phyloP scores from a whole-genome alignment of 2,888 invertebrate genomes.

The Mactromeris polynyma region DNA sequence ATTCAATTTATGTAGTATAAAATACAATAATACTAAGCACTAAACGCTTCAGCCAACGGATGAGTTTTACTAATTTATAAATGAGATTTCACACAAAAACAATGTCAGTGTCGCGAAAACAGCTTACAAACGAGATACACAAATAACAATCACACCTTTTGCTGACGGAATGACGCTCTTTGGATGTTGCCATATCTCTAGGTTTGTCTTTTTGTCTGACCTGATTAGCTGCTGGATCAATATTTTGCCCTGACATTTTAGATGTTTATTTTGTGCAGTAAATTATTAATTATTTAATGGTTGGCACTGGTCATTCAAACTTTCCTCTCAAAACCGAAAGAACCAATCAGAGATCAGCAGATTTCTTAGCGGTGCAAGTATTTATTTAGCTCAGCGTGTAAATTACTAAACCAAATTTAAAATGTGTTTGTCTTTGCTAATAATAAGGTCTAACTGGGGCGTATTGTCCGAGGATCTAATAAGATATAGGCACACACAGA shows the following conservation, averaged over 20 bases:
- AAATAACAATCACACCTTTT: conserved; percentile 72
- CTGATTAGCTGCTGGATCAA: conserved; percentile 58
- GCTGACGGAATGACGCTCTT: conserved; percentile 79
- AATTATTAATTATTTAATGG: not conserved
- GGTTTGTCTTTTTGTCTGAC: conserved; percentile 65
- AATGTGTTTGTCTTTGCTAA: too few species aligned
- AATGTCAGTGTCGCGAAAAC: conserved; percentile 31
- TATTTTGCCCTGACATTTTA: conserved; percentile 69
- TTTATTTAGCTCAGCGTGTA: not conserved
- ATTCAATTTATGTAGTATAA: too few species aligned
- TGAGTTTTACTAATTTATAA: not conserved
- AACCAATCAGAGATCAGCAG: conserved; percentile 20
- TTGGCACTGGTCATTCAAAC: conserved; percentile 21
- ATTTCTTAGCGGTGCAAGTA: not conserved
- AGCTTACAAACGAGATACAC: conserved; percentile 1
- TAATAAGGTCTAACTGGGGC: too few species aligned
- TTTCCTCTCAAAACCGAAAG: conserved; percentile 21
- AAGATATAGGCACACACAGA: too few species aligned
- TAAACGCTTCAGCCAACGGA: too few species aligned
- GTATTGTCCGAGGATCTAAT: too few species aligned
- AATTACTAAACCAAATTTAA: too few species aligned
- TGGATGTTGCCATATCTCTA: conserved; percentile 53
- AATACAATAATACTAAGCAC: too few species aligned
- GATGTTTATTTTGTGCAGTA: too few species aligned
- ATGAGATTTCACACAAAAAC: not conserved